Percentiles rank a stretch among this genome's conserved stretches.
Conservation (phyloP, 1,140 invertebrate genomes). For the Macrobrachium rosenbergii region DNA sequence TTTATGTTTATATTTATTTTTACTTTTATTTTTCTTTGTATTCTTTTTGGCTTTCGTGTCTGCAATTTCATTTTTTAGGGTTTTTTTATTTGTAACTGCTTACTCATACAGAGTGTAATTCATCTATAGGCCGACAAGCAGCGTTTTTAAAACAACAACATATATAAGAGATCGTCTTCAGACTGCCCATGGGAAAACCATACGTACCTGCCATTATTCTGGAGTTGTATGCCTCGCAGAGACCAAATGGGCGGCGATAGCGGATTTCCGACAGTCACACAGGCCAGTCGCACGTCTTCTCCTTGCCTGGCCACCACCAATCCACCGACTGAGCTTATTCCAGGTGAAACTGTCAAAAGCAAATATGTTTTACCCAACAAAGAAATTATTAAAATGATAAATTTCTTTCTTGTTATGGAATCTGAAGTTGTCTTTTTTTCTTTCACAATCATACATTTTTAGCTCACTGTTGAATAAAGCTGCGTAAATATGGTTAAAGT, state of each 20-base stretch:
- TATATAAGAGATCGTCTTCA: neutral
- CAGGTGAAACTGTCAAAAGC: conserved; percentile 22
- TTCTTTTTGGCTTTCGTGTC: too few relatives aligned
- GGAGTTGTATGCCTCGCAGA: conserved; percentile 25
- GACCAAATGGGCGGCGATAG: conserved; percentile 21
- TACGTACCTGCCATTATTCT: conserved; percentile 29
- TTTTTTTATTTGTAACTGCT: too few relatives aligned
- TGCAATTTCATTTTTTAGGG: too few relatives aligned
- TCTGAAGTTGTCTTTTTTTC: too few relatives aligned
- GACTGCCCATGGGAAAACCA: neutral
- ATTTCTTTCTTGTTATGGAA: too few relatives aligned
- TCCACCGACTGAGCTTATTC: conserved; percentile 33
- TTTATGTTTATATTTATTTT: too few relatives aligned
- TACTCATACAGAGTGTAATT: neutral
- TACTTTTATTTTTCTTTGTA: too few relatives aligned
- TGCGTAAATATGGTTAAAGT: too few relatives aligned
- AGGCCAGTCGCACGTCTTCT: conserved; percentile 53
- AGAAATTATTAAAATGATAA: too few relatives aligned
- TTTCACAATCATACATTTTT: too few relatives aligned
- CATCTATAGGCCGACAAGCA: neutral
- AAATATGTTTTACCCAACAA: too few relatives aligned
- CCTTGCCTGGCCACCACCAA: conserved; percentile 31
- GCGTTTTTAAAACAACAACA: neutral
- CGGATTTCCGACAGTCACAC: conserved; percentile 28
- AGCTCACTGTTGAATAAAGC: neutral